Percentiles rank a stretch among this genome's conserved stretches.
These are phyloP conservation scores for Drosophila ohnishii DNA, from an alignment of 1,140 invertebrate species.

Conservation along the genomic window DNA sequence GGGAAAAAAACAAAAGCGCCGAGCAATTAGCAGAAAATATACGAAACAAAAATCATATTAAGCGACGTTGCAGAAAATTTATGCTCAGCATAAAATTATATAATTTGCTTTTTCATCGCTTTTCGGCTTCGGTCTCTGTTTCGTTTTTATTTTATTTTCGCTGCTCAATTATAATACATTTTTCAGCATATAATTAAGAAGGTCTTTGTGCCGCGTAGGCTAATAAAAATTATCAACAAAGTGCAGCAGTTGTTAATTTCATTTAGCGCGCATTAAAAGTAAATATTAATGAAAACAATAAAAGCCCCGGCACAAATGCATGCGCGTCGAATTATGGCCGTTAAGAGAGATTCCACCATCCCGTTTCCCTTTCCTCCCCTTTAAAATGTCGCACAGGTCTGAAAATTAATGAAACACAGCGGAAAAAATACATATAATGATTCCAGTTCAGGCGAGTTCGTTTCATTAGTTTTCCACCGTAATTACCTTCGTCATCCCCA, in stretches of 20 bases:
- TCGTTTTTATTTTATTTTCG: slow-evolving; percentile 23
- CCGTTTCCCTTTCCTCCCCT: slow-evolving; percentile 6
- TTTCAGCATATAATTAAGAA: slow-evolving; percentile 64
- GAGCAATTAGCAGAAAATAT: slow-evolving; percentile 53
- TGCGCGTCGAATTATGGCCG: slow-evolving; percentile 50
- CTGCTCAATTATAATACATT: slow-evolving; percentile 67
- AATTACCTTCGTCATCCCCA: slow-evolving; percentile 55
- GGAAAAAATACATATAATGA: slow-evolving; percentile 13
- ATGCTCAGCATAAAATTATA: slow-evolving; percentile 56
- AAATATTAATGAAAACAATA: slow-evolving; percentile 41
- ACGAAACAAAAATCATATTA: slow-evolving; percentile 52
- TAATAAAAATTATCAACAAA: slow-evolving; percentile 61
- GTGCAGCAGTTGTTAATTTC: slow-evolving; percentile 63
- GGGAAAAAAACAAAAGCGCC: slow-evolving; percentile 26
- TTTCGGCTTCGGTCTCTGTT: background rate
- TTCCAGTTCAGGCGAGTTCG: slow-evolving; percentile 33
- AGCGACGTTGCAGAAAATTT: slow-evolving; percentile 64
- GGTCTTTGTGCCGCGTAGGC: slow-evolving; percentile 52
- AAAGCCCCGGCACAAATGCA: slow-evolving; percentile 38
- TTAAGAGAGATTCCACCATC: slow-evolving; percentile 29
- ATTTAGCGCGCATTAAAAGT: slow-evolving; percentile 49
- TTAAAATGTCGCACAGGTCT: slow-evolving; percentile 49
- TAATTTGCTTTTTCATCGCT: slow-evolving; percentile 21
- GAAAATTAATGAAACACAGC: slow-evolving; percentile 48
- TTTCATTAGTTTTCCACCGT: slow-evolving; percentile 44